phyloP scores from a whole-genome alignment of 2,888 invertebrate species.

The Drosophila meridionalis region DNA sequence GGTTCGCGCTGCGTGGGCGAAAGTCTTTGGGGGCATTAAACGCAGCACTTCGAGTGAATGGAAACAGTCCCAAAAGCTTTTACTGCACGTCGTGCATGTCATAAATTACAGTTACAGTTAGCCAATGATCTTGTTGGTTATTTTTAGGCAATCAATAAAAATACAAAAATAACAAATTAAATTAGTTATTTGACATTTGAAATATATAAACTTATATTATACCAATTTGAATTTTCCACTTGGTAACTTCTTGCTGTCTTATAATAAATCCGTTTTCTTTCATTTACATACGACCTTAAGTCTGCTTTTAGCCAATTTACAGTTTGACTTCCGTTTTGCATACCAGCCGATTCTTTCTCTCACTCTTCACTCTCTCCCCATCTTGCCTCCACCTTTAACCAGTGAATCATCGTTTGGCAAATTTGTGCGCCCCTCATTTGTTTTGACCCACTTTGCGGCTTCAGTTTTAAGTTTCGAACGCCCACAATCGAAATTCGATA shows the following conservation, averaged over 20 bases:
- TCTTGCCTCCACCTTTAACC: not conserved
- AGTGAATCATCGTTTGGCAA: constrained; percentile 38
- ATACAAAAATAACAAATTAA: not conserved
- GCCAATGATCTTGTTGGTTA: not conserved
- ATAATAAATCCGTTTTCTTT: not conserved
- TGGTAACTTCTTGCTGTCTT: not conserved
- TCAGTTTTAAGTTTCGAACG: constrained; percentile 20
- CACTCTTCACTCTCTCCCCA: not conserved
- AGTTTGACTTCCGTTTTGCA: constrained; percentile 13
- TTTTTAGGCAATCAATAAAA: not conserved
- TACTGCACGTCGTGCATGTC: constrained; percentile 24
- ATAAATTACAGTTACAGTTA: constrained; percentile 6
- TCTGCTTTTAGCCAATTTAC: constrained; percentile 18
- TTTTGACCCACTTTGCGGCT: constrained; percentile 43
- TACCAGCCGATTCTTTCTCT: not conserved
- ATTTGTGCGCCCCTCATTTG: constrained; percentile 20
- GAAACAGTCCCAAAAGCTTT: constrained; percentile 22
- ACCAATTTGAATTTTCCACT: not conserved
- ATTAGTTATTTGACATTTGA: too few species aligned
- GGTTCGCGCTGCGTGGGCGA: constrained; percentile 38
- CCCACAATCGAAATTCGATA: constrained; percentile 44
- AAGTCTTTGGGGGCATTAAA: constrained; percentile 51
- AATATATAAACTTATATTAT: too few species aligned
- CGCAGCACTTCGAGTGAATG: constrained; percentile 34
- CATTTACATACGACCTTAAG: constrained; percentile 31